A percentile compares a stretch with the other conserved stretches of the same genome.
Evolutionary conservation across 2,888 invertebrate genomes (phyloP).

Genomic region (Pseudococcus longispinus): DNA sequence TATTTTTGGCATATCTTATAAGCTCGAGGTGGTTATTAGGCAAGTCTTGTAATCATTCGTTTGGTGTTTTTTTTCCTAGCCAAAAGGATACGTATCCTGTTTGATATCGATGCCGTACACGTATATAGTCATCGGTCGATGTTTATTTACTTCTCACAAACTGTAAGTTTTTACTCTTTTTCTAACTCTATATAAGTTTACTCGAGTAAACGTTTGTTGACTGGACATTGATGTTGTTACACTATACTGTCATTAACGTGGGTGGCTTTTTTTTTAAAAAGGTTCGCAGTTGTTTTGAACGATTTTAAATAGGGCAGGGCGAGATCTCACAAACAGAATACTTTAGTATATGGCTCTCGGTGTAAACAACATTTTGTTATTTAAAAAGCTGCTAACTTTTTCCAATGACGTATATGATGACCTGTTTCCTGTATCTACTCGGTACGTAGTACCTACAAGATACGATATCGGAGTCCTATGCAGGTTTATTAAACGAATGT

Average conservation of each 20-base stretch:
- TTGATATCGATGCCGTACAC: not conserved
- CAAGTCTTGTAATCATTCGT: not conserved
- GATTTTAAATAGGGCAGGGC: not conserved
- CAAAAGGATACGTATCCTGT: not conserved
- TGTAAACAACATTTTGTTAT: slow-evolving; percentile 15
- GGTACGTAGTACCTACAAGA: not conserved
- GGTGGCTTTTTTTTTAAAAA: not conserved
- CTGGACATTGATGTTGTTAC: not conserved
- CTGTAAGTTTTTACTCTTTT: not conserved
- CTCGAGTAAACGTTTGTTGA: not conserved
- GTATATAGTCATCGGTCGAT: too few relatives aligned
- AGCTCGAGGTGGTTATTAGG: not conserved
- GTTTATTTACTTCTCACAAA: not conserved
- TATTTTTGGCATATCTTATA: not conserved
- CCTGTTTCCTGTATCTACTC: not conserved
- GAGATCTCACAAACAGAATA: slow-evolving; percentile 28
- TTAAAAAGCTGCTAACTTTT: slow-evolving; percentile 12
- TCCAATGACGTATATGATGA: slow-evolving; percentile 11
- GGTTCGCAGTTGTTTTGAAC: not conserved
- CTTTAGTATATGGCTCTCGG: not conserved
- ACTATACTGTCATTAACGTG: not conserved
- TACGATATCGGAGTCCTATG: not conserved
- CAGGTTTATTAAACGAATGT: not conserved
- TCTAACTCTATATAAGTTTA: not conserved
- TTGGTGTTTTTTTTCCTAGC: not conserved